Percentiles rank a stretch among this genome's conserved stretches.
These are phyloP conservation scores for Liasis olivaceus DNA, from an alignment of 2,797 vertebrate species.

Conservation along the genomic window DNA sequence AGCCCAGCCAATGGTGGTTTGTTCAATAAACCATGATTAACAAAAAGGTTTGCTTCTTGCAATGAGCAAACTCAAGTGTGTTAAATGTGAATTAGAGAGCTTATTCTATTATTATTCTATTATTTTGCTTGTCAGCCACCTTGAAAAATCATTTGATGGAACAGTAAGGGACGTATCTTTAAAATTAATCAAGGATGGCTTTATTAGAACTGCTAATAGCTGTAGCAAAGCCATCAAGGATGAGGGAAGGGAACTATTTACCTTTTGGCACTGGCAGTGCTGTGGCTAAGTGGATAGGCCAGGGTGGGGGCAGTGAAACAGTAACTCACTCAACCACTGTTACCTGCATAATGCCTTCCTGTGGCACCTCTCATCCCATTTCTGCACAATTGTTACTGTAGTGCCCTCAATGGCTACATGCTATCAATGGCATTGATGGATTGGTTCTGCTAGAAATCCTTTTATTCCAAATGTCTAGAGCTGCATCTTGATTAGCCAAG, in stretches of 20 bases:
- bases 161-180: not conserved
- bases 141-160: not conserved
- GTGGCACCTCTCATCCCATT: not conserved
- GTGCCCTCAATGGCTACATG: not conserved
- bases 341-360: not conserved
- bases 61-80: not conserved
- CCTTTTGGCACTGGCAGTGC: not conserved
- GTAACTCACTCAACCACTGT: not conserved
- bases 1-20: not conserved
- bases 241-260: not conserved
- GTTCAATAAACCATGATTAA: not conserved
- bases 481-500: not conserved
- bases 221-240: not conserved
- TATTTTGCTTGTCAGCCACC: not conserved
- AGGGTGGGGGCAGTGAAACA: not conserved
- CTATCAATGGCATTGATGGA: not conserved
- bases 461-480: not conserved
- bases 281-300: not conserved
- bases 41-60: not conserved
- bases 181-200: not conserved
- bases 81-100: not conserved
- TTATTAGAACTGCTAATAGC: not conserved
- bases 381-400: not conserved
- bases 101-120: not conserved
- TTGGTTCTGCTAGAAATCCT: not conserved